Conservation (phyloP, 2,113 vertebrate genomes). For the Bufo gargarizans region DNA sequence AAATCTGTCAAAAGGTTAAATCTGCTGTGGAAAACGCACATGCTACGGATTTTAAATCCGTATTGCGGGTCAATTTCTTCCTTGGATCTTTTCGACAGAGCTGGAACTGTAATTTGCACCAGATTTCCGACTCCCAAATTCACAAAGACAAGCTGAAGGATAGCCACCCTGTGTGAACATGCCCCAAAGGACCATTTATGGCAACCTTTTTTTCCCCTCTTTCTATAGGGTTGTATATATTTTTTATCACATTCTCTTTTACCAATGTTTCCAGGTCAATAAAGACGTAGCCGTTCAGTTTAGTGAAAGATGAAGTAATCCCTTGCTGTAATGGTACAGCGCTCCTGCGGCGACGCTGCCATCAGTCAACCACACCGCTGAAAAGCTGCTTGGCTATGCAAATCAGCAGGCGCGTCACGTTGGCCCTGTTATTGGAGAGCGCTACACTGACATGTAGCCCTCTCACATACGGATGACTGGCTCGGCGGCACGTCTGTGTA, state of each 20-base stretch:
- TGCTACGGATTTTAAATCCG: too few relatives aligned
- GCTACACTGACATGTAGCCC: background rate
- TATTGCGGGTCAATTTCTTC: too few relatives aligned
- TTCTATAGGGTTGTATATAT: too few relatives aligned
- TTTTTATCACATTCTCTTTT: background rate
- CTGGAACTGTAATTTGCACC: too few relatives aligned
- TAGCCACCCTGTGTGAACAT: too few relatives aligned
- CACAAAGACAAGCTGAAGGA: too few relatives aligned
- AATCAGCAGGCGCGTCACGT: conserved; percentile 43
- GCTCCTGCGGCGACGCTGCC: background rate
- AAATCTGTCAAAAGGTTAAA: too few relatives aligned
- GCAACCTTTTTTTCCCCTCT: too few relatives aligned
- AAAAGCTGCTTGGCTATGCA: conserved; percentile 34
- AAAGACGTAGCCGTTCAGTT: background rate
- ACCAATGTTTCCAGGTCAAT: background rate
- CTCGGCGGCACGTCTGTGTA: conserved; percentile 24
- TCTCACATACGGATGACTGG: conserved; percentile 11
- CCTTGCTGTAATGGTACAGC: background rate
- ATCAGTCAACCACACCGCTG: conserved; percentile 28
- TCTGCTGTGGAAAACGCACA: too few relatives aligned
- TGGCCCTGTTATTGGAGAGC: conserved; percentile 22
- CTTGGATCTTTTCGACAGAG: too few relatives aligned
- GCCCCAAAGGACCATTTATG: too few relatives aligned
- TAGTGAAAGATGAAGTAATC: background rate
- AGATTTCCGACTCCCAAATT: too few relatives aligned